Evolutionary conservation across 64 coral and sea anemone species (phyloP).

Genomic region (Cladopsammia gracilis): DNA sequence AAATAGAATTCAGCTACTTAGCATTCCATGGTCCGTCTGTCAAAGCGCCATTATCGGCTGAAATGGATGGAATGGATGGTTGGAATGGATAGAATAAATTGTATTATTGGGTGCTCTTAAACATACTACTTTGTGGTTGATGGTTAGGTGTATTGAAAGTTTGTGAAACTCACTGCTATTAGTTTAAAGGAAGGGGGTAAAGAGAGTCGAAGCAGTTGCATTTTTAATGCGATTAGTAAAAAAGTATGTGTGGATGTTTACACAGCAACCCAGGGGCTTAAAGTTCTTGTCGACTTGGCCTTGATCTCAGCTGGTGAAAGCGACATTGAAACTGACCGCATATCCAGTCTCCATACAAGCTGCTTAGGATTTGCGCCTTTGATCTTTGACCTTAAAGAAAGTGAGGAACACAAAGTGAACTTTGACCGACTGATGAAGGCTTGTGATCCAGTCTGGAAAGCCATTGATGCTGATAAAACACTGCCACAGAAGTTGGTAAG

Average conservation of each 20-base stretch:
- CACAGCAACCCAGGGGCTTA: slow-evolving; percentile 72
- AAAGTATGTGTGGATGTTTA: not conserved
- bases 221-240: too few relatives aligned
- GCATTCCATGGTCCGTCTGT: too few relatives aligned
- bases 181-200: too few relatives aligned
- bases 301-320: slow-evolving; percentile 94
- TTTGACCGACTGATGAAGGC: slow-evolving; percentile 80
- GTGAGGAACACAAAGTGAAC: slow-evolving; percentile 11
- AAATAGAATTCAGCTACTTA: too few relatives aligned
- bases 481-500: slow-evolving; percentile 79
- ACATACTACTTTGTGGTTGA: too few relatives aligned
- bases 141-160: too few relatives aligned
- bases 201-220: too few relatives aligned
- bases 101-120: too few relatives aligned
- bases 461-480: slow-evolving; percentile 58
- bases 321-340: slow-evolving; percentile 90
- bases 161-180: too few relatives aligned
- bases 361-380: slow-evolving; percentile 90
- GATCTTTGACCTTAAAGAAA: slow-evolving; percentile 80
- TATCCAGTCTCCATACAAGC: slow-evolving; percentile 88
- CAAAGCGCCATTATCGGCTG: too few relatives aligned
- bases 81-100: too few relatives aligned
- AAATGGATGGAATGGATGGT: too few relatives aligned
- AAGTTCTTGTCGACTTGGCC: slow-evolving; percentile 92
- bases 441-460: slow-evolving; percentile 89